Evolutionary conservation across 2,113 vertebrate genomes (phyloP), one percentile per base, ranked within the genome.

Genomic region (Sylvietta virens): DNA sequence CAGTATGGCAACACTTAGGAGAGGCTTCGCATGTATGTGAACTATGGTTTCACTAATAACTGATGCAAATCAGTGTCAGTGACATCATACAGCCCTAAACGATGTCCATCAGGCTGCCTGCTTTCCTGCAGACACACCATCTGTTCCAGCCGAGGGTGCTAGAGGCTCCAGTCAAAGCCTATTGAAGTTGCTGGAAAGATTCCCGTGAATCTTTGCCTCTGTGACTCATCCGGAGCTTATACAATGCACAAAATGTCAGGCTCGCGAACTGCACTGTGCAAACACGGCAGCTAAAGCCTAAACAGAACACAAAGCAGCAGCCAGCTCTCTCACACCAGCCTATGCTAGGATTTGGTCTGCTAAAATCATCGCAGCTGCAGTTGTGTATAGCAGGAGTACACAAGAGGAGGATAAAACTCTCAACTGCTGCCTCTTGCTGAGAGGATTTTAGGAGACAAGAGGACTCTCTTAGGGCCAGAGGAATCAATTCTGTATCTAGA

Each of bases 221-320:
- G 42, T 94, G 94, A 97, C 64, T 95, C 95, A 97, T 67, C 70
- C 2, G 0, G 54, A 90, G 76, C 77, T 96, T 89, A 89, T 39
- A 85, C 50, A 61, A 73, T 28, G 56, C 79, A 66, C 56, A 67
- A 86, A 85, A 86, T 24, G 78, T 76, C 95, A 92, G 69, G 35
- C 66, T 89, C 26, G 19, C 48, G 35, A 78, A 48, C 62, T 47
- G 77, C 61, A 2, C 54, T 22, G 53, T 47, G 70, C 48, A 81
- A 61, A 69, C 58, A 33, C 1, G 9, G 16, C 37, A 82, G 65
- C 74, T n/a, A 61, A 88, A 33, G 58, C 73, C 88, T 35, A 66
- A 86, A 54, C 40, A 67, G 56, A 45, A 31, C 30, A 58, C 44
- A 40, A 28, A 74, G 61, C 74, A 39, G 81, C 81, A 71, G n/a